These are phyloP conservation scores for Gadopsis bispinosus DNA, from an alignment of 2,797 vertebrate species.

Conservation along the genomic window DNA sequence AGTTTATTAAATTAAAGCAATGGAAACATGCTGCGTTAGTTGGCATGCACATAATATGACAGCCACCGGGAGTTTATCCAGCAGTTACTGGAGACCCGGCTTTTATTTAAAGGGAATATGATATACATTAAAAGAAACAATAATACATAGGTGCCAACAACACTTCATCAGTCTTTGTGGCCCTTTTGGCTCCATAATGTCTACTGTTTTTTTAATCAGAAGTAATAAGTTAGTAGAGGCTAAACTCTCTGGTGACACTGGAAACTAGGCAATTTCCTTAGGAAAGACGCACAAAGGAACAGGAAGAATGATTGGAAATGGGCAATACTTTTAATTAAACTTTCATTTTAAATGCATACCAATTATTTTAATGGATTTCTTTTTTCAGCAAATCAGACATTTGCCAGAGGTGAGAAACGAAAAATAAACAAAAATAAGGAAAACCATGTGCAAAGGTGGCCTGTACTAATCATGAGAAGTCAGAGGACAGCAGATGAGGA, in stretches of 20 bases:
- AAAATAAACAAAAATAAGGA: not conserved
- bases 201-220: not conserved
- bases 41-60: no score
- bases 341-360: not conserved
- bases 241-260: not conserved
- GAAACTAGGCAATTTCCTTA: not conserved
- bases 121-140: not conserved
- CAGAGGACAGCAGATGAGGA: conserved; percentile 6
- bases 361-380: conserved; percentile 12
- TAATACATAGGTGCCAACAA: not conserved
- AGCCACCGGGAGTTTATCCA: no score
- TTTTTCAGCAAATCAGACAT: not conserved
- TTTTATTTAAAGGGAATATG: no score
- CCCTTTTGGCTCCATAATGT: not conserved
- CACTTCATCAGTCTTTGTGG: not conserved
- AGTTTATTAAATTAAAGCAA: no score
- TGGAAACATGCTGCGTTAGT: no score
- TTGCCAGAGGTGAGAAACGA: not conserved
- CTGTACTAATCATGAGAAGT: conserved; percentile 1
- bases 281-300: not conserved
- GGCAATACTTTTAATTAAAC: conserved; percentile 9
- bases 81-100: no score
- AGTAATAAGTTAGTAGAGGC: not conserved
- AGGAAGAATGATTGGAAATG: not conserved
- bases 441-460: not conserved